phyloP scores from a whole-genome alignment of 2,113 vertebrate species.

The Acanthochromis polyacanthus region DNA sequence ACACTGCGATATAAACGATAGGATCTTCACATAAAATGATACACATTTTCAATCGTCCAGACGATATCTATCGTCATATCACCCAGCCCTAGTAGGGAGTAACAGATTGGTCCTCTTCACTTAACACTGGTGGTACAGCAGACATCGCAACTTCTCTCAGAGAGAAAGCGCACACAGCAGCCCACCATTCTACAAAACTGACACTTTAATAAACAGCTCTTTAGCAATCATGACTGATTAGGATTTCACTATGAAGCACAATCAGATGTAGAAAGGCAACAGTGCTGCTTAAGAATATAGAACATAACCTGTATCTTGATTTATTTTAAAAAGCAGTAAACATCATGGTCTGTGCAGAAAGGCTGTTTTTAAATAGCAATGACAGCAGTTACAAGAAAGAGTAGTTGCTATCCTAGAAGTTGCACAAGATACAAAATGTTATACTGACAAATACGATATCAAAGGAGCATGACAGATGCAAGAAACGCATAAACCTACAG shows the following conservation, averaged over 20 bases:
- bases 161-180: constrained; percentile 17
- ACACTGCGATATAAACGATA: too few species aligned
- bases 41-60: too few species aligned
- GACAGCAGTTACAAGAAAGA: neutral
- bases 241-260: constrained; percentile 5
- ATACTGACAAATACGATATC: neutral
- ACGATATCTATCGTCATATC: too few species aligned
- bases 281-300: neutral
- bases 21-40: too few species aligned
- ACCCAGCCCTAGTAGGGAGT: neutral
- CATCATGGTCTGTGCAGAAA: neutral
- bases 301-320: neutral
- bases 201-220: constrained; percentile 50
- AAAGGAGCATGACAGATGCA: neutral
- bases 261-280: neutral
- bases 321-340: neutral
- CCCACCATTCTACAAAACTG: neutral
- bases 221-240: constrained; percentile 32
- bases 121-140: constrained; percentile 5
- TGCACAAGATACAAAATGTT: neutral
- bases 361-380: neutral
- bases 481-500: constrained; percentile 9
- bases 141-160: constrained; percentile 29
- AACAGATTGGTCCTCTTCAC: neutral
- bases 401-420: neutral